These are phyloP conservation scores for Antedon bifida DNA, from an alignment of 35 echinoderm and acorn worm genomes.

Conservation along the genomic window DNA sequence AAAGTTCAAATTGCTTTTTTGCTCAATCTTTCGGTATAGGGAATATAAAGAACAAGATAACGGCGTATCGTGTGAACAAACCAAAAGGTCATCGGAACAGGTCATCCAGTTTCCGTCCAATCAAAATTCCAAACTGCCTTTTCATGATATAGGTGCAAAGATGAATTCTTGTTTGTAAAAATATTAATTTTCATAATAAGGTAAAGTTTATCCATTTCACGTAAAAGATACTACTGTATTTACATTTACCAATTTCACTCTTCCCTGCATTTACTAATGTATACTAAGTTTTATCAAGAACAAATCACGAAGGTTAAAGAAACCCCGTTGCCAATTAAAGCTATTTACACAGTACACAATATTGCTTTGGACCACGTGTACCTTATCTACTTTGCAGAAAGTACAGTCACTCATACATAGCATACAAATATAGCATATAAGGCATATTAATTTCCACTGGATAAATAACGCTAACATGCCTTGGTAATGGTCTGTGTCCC, in stretches of 20 bases:
- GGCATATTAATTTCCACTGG: conserved; percentile 1
- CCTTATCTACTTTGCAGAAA: not conserved
- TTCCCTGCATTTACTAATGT: too few species aligned
- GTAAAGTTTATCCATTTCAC: too few species aligned
- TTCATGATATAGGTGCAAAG: not conserved
- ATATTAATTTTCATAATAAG: not conserved
- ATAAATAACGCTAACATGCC: not conserved
- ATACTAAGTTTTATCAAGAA: not conserved
- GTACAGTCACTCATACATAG: not conserved
- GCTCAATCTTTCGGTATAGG: not conserved
- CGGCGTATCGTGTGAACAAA: not conserved
- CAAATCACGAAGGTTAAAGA: not conserved
- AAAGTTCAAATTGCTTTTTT: not conserved
- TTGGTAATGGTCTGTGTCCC: not conserved
- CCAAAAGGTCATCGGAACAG: not conserved
- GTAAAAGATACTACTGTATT: too few species aligned
- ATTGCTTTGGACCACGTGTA: not conserved
- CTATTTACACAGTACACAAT: not conserved
- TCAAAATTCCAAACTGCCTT: not conserved
- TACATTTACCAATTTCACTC: too few species aligned
- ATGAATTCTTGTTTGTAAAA: not conserved
- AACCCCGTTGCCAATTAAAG: not conserved
- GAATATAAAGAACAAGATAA: not conserved
- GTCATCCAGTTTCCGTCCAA: not conserved
- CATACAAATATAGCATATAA: conserved; percentile 2